A percentile compares a stretch with the other conserved stretches of the same genome.
These are phyloP conservation scores for Cyclopterus lumpus DNA, from an alignment of 2,797 vertebrate genomes.

Conservation along the genomic window DNA sequence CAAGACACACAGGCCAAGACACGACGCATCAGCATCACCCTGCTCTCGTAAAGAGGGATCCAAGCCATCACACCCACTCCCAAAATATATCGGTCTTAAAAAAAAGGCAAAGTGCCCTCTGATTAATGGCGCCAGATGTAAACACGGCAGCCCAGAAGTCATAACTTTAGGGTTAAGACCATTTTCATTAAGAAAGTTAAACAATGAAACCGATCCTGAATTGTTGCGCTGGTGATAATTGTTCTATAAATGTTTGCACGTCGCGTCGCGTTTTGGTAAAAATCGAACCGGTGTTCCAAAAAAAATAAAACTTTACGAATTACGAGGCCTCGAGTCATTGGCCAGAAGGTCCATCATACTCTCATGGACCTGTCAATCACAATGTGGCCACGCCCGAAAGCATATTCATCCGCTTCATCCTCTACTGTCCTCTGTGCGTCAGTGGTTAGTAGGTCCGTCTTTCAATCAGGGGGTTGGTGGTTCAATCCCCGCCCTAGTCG, in stretches of 20 bases:
- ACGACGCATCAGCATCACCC: constrained; percentile 76
- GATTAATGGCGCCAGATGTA: constrained; percentile 25
- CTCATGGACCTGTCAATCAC: background rate
- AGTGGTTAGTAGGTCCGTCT: too few relatives aligned
- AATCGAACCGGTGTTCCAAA: background rate
- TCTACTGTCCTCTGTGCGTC: too few relatives aligned
- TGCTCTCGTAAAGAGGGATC: constrained; percentile 61
- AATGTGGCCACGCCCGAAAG: too few relatives aligned
- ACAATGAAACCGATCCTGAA: background rate
- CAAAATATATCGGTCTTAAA: constrained; percentile 66
- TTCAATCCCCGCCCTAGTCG: too few relatives aligned
- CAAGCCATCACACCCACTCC: constrained; percentile 58
- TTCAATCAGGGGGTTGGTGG: too few relatives aligned
- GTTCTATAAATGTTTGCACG: background rate
- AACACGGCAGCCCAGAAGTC: constrained; percentile 8
- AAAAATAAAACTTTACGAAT: background rate
- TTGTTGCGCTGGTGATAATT: background rate
- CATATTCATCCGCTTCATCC: too few relatives aligned
- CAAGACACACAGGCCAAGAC: constrained; percentile 71
- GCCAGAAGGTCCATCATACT: background rate
- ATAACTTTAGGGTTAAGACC: background rate
- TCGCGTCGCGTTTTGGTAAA: background rate
- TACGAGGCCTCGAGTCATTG: background rate
- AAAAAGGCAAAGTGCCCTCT: constrained; percentile 54
- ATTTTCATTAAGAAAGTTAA: background rate